Conservation (phyloP, 2,113 vertebrate genomes). For the Hemiprocne comata region DNA sequence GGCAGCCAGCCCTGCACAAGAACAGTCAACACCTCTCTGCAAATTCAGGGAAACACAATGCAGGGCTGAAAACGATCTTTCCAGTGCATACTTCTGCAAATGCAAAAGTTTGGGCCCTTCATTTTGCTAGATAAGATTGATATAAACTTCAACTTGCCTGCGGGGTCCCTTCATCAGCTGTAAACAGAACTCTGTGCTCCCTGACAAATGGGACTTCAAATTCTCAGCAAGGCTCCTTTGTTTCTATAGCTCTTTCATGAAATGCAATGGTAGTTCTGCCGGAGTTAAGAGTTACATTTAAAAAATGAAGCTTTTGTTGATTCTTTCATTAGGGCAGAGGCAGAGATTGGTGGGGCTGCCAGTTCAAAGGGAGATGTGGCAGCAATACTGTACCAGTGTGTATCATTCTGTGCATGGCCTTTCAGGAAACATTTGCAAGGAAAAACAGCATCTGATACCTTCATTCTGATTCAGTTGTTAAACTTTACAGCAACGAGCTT, state of each 20-base stretch:
- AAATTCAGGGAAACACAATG: neutral
- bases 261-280: neutral
- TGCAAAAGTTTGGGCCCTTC: neutral
- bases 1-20: fast-evolving
- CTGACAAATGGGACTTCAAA: neutral
- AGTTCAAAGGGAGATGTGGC: neutral
- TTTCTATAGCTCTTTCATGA: neutral
- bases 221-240: neutral
- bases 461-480: neutral
- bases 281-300: neutral
- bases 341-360: neutral
- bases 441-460: neutral
- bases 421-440: neutral
- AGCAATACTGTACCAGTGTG: neutral
- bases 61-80: neutral
- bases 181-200: neutral
- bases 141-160: neutral
- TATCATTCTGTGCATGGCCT: neutral
- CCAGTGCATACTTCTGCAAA: neutral
- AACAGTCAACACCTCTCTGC: neutral
- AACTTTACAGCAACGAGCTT: neutral
- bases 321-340: neutral
- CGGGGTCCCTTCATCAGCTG: neutral
- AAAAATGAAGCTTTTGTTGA: neutral
- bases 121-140: neutral